Evolutionary conservation across 2,113 vertebrate species (phyloP), one percentile per base, ranked within the genome.

Genomic region (Paralichthys olivaceus): DNA sequence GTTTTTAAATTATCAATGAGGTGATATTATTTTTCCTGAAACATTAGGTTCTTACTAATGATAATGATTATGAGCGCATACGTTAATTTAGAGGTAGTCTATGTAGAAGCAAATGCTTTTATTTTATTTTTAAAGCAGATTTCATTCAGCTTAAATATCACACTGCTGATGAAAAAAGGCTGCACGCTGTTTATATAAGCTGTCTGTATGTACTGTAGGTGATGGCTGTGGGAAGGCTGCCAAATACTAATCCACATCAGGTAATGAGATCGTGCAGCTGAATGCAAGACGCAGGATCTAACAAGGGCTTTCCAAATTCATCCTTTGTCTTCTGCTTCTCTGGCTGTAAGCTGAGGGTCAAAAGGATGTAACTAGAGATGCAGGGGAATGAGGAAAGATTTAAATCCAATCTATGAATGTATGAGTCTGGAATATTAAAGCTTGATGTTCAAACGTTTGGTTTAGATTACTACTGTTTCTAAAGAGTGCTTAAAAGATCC

Each of bases 181-280:
- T 63, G n/a, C 29, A 7, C 7, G 68, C n/a, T 11, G 40, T 40
- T 2, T 32, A 28, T 58, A 69, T 67, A 26, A 11, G 15, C 56
- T 29, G 23, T 47, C 19, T 49, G 19, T 59, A 6, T n/a, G 26
- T 43, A 54, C 63, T 72, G 45, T 9, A 63, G 66, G 54, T 4
- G 54, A 70, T 22, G 47, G 62, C 75, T 29, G 75, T 43, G 51
- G 72, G 74, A 74, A 72, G 53, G 13, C 81, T 66, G 73, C 57
- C 62, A 82, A 61, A 64, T 34, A 77, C 59, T 64, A 84, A 87
- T 86, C 72, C 45, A 55, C 3, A 43, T 54, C 2, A 79, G 77
- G 70, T 77, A 73, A 84, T 80, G 64, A 83, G 77, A 79, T 70
- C n/a, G 67, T 77, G 87, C 77, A 1, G 73, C 71, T 80, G 81